A percentile compares a stretch with the other conserved stretches of the same genome.
Evolutionary conservation across 1,140 invertebrate species (phyloP).

Genomic region (Formica selysi): DNA sequence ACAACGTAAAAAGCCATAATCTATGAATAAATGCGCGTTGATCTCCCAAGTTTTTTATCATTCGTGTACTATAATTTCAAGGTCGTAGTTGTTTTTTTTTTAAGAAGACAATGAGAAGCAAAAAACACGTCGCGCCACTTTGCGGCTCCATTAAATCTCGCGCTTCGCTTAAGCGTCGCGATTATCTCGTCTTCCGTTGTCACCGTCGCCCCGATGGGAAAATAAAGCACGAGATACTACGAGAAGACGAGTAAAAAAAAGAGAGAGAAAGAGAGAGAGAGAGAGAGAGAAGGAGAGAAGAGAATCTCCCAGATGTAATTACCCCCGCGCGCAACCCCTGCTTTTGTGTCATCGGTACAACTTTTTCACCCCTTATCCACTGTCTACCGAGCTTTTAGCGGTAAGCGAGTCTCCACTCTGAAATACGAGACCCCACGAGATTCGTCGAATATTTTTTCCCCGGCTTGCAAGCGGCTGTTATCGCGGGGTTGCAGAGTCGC

Average conservation of each 20-base stretch:
- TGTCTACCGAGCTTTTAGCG: constrained; percentile 58
- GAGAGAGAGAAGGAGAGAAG: not conserved
- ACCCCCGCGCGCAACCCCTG: constrained; percentile 7
- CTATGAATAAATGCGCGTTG: constrained; percentile 1
- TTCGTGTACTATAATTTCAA: not conserved
- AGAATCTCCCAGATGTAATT: constrained; percentile 57
- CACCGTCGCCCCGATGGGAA: not conserved
- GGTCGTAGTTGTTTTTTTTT: not conserved
- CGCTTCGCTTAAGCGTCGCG: constrained; percentile 32
- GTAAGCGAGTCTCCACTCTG: constrained; percentile 13
- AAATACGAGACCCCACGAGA: constrained; percentile 60
- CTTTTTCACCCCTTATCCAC: constrained; percentile 52
- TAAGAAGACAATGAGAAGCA: not conserved
- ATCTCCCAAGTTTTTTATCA: not conserved
- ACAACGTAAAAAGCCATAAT: not conserved
- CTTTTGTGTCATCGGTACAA: constrained; percentile 28
- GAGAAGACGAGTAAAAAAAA: no score
- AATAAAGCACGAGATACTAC: not conserved
- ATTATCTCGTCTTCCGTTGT: constrained; percentile 26
- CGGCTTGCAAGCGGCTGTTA: not conserved
- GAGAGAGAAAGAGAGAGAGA: not conserved
- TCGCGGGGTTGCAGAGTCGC: not conserved
- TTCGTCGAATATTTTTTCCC: constrained; percentile 16
- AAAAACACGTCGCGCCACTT: constrained; percentile 16
- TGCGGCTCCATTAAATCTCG: constrained; percentile 49